Evolutionary conservation across 35 echinoderm and acorn worm genomes (phyloP).

Genomic region (Acanthaster planci): DNA sequence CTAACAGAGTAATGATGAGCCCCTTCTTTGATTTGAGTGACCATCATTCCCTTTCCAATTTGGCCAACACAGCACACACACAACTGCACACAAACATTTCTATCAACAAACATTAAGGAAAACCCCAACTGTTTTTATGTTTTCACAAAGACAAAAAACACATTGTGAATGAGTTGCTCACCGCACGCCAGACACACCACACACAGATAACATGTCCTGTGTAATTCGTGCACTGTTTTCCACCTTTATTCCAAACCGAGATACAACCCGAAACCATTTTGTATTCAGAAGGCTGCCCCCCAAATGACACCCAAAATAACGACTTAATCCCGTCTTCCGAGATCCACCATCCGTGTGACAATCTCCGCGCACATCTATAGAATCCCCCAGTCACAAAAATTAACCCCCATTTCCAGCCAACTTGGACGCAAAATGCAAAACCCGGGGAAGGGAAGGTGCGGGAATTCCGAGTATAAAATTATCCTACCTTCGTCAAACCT

Average conservation of each 20-base stretch:
- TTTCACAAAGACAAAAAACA: not conserved
- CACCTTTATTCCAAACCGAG: constrained; percentile 9
- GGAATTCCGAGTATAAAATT: constrained; percentile 24
- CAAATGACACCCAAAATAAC: not conserved
- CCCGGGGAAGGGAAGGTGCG: constrained; percentile 3
- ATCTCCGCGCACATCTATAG: constrained; percentile 30
- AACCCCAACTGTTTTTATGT: constrained; percentile 11
- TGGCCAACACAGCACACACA: not conserved
- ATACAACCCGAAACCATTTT: constrained; percentile 9
- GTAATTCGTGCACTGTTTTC: not conserved
- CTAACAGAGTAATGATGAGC: too few relatives aligned
- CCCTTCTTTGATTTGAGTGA: too few relatives aligned
- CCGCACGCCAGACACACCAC: not conserved
- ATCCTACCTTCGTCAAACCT: constrained; percentile 75
- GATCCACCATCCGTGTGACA: not conserved
- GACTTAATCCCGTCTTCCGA: not conserved
- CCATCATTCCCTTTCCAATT: constrained; percentile 5
- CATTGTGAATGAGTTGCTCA: not conserved
- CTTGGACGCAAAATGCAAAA: constrained; percentile 14
- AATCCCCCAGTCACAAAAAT: constrained; percentile 11
- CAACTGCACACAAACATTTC: constrained; percentile 25
- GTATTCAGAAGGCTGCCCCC: not conserved
- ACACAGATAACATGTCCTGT: constrained; percentile 19
- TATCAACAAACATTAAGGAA: not conserved
- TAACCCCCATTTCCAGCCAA: constrained; percentile 3